A percentile compares a stretch with the other conserved stretches of the same genome.
Evolutionary conservation across 2,888 invertebrate genomes (phyloP).

Genomic region (Harpalus rufipes): DNA sequence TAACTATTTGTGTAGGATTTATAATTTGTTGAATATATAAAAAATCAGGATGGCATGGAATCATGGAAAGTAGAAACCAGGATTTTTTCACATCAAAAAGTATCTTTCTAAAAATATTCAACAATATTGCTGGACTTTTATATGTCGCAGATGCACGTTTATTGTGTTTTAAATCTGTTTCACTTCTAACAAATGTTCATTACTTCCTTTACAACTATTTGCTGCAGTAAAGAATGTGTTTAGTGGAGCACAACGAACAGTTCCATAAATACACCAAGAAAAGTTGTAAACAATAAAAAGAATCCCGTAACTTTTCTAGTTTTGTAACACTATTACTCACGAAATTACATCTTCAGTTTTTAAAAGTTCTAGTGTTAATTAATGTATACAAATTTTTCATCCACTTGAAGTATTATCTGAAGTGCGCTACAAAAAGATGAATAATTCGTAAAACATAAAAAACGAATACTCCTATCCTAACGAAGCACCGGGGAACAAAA

Average conservation of each 20-base stretch:
- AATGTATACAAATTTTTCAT: not conserved
- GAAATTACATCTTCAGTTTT: not conserved
- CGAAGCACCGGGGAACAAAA: conserved; percentile 29
- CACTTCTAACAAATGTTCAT: not conserved
- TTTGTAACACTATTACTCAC: not conserved
- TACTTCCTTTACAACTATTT: conserved; percentile 16
- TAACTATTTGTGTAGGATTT: too few relatives aligned
- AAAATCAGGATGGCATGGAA: too few relatives aligned
- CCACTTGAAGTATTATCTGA: not conserved
- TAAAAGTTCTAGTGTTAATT: conserved; percentile 21
- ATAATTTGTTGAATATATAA: too few relatives aligned
- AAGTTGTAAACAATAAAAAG: conserved; percentile 26
- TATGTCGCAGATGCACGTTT: too few relatives aligned
- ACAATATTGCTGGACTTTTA: too few relatives aligned
- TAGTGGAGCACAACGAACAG: conserved; percentile 11
- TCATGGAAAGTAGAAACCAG: too few relatives aligned
- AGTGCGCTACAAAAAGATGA: conserved; percentile 1
- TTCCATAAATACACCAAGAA: conserved; percentile 8
- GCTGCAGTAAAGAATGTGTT: not conserved
- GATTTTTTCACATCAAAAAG: too few relatives aligned
- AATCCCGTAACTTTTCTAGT: not conserved
- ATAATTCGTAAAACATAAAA: conserved; percentile 36
- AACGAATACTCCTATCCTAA: conserved; percentile 15
- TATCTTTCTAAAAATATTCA: too few relatives aligned
- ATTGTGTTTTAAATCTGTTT: not conserved